Base-by-base conservation (phyloP, 2,888 invertebrate species). In the Drosophila anomalipes region DNA sequence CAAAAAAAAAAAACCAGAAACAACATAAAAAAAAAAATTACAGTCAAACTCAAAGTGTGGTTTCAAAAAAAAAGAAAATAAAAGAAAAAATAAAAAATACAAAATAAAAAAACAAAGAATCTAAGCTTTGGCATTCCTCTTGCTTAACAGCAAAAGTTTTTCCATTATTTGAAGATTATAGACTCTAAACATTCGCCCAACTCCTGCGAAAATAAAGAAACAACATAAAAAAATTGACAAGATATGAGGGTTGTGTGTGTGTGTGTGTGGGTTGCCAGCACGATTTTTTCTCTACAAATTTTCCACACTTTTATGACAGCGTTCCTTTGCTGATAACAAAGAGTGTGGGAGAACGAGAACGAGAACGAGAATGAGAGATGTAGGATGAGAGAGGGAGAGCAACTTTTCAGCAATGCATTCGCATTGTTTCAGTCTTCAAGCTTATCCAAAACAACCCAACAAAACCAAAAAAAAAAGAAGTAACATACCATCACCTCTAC, bases 131-230 rank as follows among this genome's bases (percentile, higher is more conserved):
- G 89, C 86, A 90, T 87, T 91, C 81, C 89, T 89, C 78, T 88
- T 90, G 91, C 90, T 90, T 89, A 91, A 91, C 91, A 91, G 91
- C 87, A 89, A 90, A 91, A 91, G 88, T 91, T 91, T 91, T 91
- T 91, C 91, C 91, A 91, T 91, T 91, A 91, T 91, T 91, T 91
- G 91, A 90, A 91, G 91, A 91, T 91, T 91, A 91, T 90, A 91
- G 91, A 87, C 90, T 91, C 90, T 91, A 91, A 90, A 90, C 89
- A 90, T 90, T 86, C 78, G 65, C 78, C 72, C 33, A 10, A 58
- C 30, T 41, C 49, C 51, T 22, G 35, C 22, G 19, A 19, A 72
- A 67, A 54, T 41, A 51, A 32, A 22, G 58, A 44, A 65, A 39
- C 28, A 58, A 62, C 37, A 53, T n/a, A 28, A 37, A 57, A 47